These are phyloP conservation scores for Panurus biarmicus DNA, from an alignment of 2,113 vertebrate species.

Conservation along the genomic window DNA sequence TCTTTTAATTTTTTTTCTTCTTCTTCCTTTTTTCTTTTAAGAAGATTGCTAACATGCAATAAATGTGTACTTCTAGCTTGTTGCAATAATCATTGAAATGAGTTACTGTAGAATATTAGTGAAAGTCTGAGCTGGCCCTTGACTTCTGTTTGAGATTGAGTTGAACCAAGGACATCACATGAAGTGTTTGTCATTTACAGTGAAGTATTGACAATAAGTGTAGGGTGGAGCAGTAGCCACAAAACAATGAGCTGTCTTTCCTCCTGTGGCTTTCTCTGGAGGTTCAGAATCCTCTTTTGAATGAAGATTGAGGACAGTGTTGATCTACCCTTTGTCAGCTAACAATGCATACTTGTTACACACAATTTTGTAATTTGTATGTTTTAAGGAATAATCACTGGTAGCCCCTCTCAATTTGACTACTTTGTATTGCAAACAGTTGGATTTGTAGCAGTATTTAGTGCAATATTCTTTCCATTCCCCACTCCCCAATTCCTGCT, in stretches of 20 bases:
- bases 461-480: not conserved
- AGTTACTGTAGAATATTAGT: not conserved
- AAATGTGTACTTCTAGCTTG: not conserved
- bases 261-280: not conserved
- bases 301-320: not conserved
- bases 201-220: not conserved
- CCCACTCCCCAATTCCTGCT: not conserved
- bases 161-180: not conserved
- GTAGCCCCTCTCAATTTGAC: not conserved
- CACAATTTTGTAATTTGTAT: not conserved
- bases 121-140: not conserved
- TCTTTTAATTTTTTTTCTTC: rapidly evolving
- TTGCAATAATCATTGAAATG: not conserved
- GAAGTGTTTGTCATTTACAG: not conserved
- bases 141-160: not conserved
- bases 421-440: not conserved
- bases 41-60: not conserved
- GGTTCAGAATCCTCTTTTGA: not conserved
- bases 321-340: not conserved
- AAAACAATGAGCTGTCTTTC: not conserved
- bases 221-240: not conserved
- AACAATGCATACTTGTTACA: not conserved
- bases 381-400: not conserved
- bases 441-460: not conserved
- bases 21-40: not conserved